phyloP scores from a whole-genome alignment of 2,113 vertebrate species.

The Choloepus hoffmanni region DNA sequence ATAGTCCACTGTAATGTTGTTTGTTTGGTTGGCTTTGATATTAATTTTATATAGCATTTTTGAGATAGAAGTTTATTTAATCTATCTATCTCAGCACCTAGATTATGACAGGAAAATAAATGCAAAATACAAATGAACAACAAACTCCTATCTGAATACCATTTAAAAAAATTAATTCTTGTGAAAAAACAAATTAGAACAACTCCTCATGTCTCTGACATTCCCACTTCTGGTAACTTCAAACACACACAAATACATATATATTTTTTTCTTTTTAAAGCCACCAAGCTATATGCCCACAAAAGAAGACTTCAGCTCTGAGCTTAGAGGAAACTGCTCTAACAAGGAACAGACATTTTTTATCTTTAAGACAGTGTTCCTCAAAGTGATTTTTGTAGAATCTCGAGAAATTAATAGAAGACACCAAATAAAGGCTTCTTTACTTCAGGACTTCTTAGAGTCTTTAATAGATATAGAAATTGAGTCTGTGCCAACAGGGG shows the following conservation, averaged over 20 bases:
- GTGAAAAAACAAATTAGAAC: slow-evolving; percentile 44
- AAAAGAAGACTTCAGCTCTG: background rate
- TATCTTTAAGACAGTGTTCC: background rate
- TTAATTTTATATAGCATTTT: slow-evolving; percentile 14
- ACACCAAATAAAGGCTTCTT: background rate
- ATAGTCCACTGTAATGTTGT: background rate
- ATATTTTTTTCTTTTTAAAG: too few species aligned
- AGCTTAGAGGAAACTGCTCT: background rate
- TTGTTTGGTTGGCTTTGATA: background rate
- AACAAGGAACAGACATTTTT: background rate
- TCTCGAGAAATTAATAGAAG: background rate
- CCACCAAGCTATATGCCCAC: background rate
- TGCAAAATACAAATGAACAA: background rate
- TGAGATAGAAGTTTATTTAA: slow-evolving; percentile 17
- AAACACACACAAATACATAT: background rate
- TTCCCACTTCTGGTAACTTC: background rate
- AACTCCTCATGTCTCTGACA: background rate
- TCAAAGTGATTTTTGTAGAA: background rate
- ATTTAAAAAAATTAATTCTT: slow-evolving; percentile 35
- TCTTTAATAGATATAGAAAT: background rate
- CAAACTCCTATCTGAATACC: background rate
- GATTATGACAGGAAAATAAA: slow-evolving; percentile 36
- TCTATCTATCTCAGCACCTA: background rate
- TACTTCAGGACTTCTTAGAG: background rate
- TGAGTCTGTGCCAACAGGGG: background rate